Evolutionary conservation across 2,113 vertebrate species (phyloP).

Genomic region (Hippocampus abdominalis): DNA sequence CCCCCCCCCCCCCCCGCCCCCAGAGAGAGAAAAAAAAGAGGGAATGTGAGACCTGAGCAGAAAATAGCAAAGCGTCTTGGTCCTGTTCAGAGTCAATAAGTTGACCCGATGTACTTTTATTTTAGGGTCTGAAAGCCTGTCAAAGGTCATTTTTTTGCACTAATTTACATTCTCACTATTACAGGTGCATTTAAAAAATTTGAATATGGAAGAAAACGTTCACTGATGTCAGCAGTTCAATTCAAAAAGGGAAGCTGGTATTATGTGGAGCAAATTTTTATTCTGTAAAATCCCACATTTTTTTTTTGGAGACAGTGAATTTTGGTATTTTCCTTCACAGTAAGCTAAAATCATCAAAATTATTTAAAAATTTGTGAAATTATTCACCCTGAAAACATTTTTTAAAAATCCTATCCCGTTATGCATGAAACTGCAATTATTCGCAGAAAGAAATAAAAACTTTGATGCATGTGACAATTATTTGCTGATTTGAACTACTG

Average conservation of each 20-base stretch:
- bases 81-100: background rate
- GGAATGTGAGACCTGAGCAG: slow-evolving; percentile 26
- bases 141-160: background rate
- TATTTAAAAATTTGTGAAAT: too few species aligned
- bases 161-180: background rate
- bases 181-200: background rate
- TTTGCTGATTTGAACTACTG: background rate
- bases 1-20: too few species aligned
- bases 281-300: too few species aligned
- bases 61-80: background rate
- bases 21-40: background rate
- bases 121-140: background rate
- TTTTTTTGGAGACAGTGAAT: too few species aligned
- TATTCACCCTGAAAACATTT: too few species aligned
- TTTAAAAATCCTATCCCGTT: too few species aligned
- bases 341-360: too few species aligned
- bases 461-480: too few species aligned
- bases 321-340: too few species aligned
- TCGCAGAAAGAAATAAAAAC: too few species aligned
- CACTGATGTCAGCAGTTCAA: background rate
- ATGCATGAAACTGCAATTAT: too few species aligned
- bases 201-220: background rate
- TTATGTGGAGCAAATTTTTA: background rate
- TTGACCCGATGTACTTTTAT: background rate
- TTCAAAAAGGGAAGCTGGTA: background rate